A percentile compares a stretch with the other conserved stretches of the same genome.
Conservation (phyloP, 2,113 vertebrate genomes). For the Herpetotheres cachinnans region DNA sequence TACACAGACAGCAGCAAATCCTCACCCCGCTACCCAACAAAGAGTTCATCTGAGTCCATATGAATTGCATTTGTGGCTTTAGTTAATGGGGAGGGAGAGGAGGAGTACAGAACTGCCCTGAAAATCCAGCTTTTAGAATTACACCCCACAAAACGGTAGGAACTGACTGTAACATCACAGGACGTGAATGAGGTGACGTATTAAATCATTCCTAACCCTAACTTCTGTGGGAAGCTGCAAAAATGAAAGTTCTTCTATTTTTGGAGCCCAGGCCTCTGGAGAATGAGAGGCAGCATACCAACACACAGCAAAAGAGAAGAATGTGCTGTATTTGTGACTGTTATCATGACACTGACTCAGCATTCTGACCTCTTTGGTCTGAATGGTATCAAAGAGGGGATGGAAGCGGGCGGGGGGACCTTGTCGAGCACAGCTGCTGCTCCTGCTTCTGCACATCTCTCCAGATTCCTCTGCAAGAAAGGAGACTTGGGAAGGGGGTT, state of each 20-base stretch:
- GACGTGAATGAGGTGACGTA: background rate
- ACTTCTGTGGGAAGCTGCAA: background rate
- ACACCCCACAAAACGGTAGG: background rate
- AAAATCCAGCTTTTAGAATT: background rate
- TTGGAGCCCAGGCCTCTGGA: background rate
- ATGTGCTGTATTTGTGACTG: background rate
- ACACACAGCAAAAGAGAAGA: background rate
- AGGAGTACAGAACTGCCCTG: background rate
- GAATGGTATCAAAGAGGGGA: background rate
- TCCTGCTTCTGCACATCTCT: background rate
- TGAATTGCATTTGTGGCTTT: background rate
- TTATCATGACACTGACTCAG: background rate
- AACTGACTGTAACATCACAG: background rate
- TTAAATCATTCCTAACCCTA: background rate
- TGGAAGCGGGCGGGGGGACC: accelerated
- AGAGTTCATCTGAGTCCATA: background rate
- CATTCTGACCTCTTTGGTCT: background rate
- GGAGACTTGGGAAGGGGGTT: background rate
- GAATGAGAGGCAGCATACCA: background rate
- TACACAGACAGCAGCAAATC: background rate
- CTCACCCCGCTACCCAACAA: background rate
- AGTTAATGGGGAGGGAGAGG: conserved; percentile 8
- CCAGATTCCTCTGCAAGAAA: accelerated
- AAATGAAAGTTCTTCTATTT: background rate
- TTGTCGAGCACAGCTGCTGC: accelerated